Percentiles rank a stretch among this genome's conserved stretches.
Evolutionary conservation across 2,888 invertebrate genomes (phyloP).

Genomic region (Schizotus pectinicornis): DNA sequence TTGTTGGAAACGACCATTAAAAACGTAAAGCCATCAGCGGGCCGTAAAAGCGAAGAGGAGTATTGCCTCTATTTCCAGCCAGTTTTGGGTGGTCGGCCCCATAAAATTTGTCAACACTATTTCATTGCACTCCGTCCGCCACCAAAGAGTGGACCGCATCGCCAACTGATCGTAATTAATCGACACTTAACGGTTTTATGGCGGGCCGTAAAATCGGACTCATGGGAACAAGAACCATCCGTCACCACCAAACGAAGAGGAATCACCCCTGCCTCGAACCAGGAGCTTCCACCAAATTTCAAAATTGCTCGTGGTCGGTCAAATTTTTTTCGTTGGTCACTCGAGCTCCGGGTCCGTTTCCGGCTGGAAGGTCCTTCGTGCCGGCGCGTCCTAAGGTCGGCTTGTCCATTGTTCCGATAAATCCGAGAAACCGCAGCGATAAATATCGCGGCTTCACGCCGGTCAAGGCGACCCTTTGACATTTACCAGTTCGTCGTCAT

Average conservation of each 20-base stretch:
- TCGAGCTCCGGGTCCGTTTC: too few relatives aligned
- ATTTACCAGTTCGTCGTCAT: conserved; percentile 39
- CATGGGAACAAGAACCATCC: too few relatives aligned
- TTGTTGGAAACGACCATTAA: conserved; percentile 24
- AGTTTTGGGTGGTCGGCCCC: conserved; percentile 31
- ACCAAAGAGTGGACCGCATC: conserved; percentile 4
- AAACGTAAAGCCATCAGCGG: conserved; percentile 8
- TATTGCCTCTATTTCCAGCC: conserved; percentile 14
- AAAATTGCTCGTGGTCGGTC: too few relatives aligned
- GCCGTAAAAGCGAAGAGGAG: conserved; percentile 4
- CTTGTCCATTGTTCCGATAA: conserved; percentile 30
- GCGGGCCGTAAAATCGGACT: conserved; percentile 23
- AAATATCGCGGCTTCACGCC: conserved; percentile 45
- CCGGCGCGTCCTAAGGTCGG: background rate
- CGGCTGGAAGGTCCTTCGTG: too few relatives aligned
- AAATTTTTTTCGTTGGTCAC: too few relatives aligned
- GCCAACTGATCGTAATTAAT: conserved; percentile 28
- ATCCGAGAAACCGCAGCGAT: conserved; percentile 40
- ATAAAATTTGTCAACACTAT: conserved; percentile 26
- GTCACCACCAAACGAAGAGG: too few relatives aligned
- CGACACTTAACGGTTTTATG: conserved; percentile 24
- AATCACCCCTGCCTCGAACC: too few relatives aligned
- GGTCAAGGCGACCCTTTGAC: conserved; percentile 48
- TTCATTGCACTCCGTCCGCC: conserved; percentile 13
- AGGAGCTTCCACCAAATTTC: too few relatives aligned